Base-by-base conservation (phyloP, 2,113 vertebrate genomes). In the Periophthalmodon schlosseri region DNA sequence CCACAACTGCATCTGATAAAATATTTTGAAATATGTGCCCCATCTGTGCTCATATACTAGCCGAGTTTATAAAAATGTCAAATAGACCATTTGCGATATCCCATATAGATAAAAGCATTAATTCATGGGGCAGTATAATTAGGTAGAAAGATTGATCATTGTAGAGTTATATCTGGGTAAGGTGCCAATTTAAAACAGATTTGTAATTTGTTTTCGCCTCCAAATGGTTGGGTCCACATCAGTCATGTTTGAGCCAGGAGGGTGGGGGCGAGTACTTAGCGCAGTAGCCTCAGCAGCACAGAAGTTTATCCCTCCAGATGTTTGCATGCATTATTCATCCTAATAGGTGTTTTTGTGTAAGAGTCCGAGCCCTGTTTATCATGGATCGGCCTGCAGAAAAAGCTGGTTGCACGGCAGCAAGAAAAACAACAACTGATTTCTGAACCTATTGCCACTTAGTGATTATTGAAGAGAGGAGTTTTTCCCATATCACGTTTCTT, bases 321-420 rank as follows among this genome's bases (percentile, higher is more conserved):
- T 84, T 85, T 81, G 73, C 60, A 83, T 84, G 68, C 68, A 81
- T 86, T 81, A 89, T 86, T 89, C 71, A 86, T 81, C 76, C 61
- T 84, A 66, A 81, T 77, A 74, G 50, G 33, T 84, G 84, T 86
- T 89, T 80, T 83, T 84, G 69, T 83, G 72, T 77, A 76, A 80
- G 84, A 81, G 39, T 68, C 49, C 67, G 68, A 23, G 58, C 10
- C 0, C 78, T 83, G 80, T 84, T 88, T 90, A 75, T 87, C 65
- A 34, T 5, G 64, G 81, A 80, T 89, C 79, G 4, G 33, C 73
- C 89, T 86, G 85, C 89, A 78, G 3, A 2, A 16, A 69, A 74
- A 23, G 74, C 67, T 28, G 72, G 80, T 83, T 36, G 64, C 78
- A 72, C 77, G 72, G 83, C 77, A 87, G 77, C 82, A 16, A 69